Evolutionary conservation across 1,140 invertebrate species (phyloP), one percentile per base, ranked within the genome.

Genomic region (Latrodectus geometricus): DNA sequence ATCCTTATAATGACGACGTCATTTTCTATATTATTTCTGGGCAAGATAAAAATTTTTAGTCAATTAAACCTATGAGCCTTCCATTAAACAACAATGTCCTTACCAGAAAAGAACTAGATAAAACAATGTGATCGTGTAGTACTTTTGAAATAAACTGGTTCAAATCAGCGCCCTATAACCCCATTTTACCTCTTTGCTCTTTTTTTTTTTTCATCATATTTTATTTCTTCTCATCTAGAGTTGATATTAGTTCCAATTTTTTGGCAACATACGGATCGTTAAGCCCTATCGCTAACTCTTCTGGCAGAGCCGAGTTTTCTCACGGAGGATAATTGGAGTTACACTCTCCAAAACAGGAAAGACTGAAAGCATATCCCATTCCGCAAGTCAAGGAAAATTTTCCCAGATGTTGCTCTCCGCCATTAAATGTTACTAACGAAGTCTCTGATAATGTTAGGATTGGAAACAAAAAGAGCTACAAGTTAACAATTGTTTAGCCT

Each of bases 241-340:
- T 83, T 83, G 70, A 83, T 83, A 83, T 83, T 74, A 81, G 80
- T 73, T 83, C 80, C 69, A 83, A 74, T 83, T 83, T 61, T 83
- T 74, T 83, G 70, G 80, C 80, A 83, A 35, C 68, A 69, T 48
- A 81, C 78, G 78, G 78, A 56, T 83, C 80, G 80, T 74, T 83
- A 73, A 83, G 70, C 70, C 48, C 80, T 74, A 49, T 54, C 68
- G 69, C 65, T 69, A 81, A 81, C 68, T 81, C 48, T n/a, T 23
- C 23, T 54, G 21, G 49, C 50, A 65, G 68, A 54, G 12, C 5
- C 15, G 11, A 20, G n/a, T 9, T 12, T 14, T 54, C 35, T 68
- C 50, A 56, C n/a, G 74, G 54, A 56, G 52, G 74, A 76, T 76
- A 76, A 76, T 76, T 76, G 74, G 74, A 76, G 48, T 56, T 75